Evolutionary conservation across 2,797 vertebrate genomes (phyloP).

Genomic region (Peromyscus eremicus): DNA sequence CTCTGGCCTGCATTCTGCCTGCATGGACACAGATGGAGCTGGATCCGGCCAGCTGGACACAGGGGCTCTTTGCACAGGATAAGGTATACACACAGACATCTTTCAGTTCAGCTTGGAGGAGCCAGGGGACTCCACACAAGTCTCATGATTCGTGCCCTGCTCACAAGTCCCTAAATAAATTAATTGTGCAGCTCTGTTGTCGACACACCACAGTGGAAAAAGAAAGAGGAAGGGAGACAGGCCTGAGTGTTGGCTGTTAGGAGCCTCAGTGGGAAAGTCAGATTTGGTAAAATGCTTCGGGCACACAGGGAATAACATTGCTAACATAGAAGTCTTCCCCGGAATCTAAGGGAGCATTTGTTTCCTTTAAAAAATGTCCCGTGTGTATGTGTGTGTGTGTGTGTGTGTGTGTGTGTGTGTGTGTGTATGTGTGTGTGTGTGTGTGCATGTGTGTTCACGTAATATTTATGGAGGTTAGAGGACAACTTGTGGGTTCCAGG

Average conservation of each 20-base stretch:
- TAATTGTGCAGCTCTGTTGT: background rate
- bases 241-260: background rate
- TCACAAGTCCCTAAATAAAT: constrained; percentile 26
- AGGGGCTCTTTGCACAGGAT: background rate
- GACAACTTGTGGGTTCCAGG: background rate
- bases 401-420: no score
- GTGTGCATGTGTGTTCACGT: background rate
- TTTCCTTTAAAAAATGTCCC: background rate
- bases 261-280: background rate
- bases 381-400: no score
- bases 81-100: fast-evolving
- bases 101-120: background rate
- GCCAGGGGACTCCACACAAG: background rate
- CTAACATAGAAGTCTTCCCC: background rate
- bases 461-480: background rate
- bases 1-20: background rate
- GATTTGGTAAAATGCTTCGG: background rate
- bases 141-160: background rate
- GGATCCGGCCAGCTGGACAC: background rate
- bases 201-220: background rate
- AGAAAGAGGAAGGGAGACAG: background rate
- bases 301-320: background rate
- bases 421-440: background rate
- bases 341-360: background rate
- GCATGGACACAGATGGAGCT: fast-evolving